Conservation (phyloP, 2,113 vertebrate species). For the Corvus moneduloides region DNA sequence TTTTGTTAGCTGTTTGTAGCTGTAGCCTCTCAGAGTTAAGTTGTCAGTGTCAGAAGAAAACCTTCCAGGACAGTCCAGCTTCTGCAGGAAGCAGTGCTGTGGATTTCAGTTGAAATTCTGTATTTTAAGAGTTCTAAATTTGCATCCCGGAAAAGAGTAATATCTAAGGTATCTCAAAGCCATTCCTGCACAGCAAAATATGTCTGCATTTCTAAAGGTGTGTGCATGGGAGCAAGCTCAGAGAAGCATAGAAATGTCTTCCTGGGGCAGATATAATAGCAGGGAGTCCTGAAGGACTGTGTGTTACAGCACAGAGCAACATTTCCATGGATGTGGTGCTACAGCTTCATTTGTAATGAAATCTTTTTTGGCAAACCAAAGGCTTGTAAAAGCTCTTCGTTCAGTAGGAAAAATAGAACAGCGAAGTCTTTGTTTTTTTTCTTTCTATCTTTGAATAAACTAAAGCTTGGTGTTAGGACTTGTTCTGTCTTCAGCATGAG, state of each 20-base stretch:
- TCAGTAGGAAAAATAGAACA: neutral
- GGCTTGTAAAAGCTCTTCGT: neutral
- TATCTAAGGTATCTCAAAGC: neutral
- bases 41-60: neutral
- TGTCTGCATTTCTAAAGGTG: neutral
- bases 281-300: neutral
- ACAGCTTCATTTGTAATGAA: neutral
- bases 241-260: neutral
- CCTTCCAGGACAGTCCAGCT: neutral
- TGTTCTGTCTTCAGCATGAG: neutral
- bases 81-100: neutral
- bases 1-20: neutral
- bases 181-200: neutral
- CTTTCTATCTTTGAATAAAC: neutral
- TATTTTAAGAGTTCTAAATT: neutral
- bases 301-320: neutral
- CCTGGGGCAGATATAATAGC: neutral
- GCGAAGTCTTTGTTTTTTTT: neutral
- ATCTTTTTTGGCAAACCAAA: neutral
- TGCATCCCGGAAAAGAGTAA: neutral
- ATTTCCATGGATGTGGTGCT: neutral
- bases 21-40: neutral
- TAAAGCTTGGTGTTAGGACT: neutral
- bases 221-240: neutral
- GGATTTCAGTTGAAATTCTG: neutral